These are phyloP conservation scores for Dendropsophus ebraccatus DNA, from an alignment of 2,113 vertebrate genomes.

Conservation along the genomic window DNA sequence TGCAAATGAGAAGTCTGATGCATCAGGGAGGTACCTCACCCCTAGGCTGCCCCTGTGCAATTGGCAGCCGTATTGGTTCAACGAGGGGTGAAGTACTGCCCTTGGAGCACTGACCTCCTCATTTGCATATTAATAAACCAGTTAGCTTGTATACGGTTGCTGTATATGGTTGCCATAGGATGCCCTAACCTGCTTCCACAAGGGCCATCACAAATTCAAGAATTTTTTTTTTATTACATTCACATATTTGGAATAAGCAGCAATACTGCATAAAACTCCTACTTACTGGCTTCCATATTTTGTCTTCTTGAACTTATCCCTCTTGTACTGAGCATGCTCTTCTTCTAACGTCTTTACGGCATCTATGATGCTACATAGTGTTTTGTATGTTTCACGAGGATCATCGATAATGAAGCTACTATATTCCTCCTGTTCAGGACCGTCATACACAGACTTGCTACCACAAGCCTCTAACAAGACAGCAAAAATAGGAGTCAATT, in stretches of 20 bases:
- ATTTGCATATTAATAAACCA: no score
- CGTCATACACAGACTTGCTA: slow-evolving; percentile 94
- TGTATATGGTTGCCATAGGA: no score
- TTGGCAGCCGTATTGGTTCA: no score
- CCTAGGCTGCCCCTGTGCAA: no score
- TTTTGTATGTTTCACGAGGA: slow-evolving; percentile 95
- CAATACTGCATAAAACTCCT: background rate
- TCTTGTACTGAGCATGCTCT: slow-evolving; percentile 92
- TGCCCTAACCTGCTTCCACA: no score
- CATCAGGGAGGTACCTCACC: no score
- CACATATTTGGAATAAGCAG: background rate
- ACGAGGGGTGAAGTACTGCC: no score
- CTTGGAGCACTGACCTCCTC: no score
- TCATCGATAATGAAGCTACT: slow-evolving; percentile 94
- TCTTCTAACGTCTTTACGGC: slow-evolving; percentile 88
- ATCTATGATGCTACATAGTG: slow-evolving; percentile 84
- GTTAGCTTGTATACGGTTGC: no score
- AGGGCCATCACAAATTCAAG: no score
- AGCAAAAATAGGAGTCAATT: background rate
- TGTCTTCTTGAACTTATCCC: slow-evolving; percentile 96
- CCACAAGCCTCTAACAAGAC: slow-evolving; percentile 89
- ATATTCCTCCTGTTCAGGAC: slow-evolving; percentile 94
- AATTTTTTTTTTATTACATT: no score
- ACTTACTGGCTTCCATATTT: slow-evolving; percentile 98
- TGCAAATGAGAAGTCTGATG: no score